phyloP scores from a whole-genome alignment of 2,797 vertebrate genomes.

The Okamejei kenojei region DNA sequence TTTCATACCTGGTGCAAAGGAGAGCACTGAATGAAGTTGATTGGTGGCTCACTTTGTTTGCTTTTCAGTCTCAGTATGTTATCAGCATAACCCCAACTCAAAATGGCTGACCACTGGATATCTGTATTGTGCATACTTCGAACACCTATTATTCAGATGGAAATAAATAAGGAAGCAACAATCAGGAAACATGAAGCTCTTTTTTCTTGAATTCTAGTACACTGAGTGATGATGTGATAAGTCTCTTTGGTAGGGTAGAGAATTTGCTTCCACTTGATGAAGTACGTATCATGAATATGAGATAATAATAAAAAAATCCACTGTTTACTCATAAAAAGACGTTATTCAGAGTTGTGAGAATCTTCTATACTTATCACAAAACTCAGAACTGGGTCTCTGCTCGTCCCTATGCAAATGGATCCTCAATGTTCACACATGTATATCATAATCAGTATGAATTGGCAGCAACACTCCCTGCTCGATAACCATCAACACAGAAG shows the following conservation, averaged over 20 bases:
- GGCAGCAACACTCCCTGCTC: too few species aligned
- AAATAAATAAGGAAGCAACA: neutral
- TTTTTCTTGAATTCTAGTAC: neutral
- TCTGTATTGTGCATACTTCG: conserved; percentile 97
- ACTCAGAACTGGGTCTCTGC: too few species aligned
- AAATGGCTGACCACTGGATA: conserved; percentile 97
- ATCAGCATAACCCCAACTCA: conserved; percentile 96
- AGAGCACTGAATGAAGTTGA: conserved; percentile 94
- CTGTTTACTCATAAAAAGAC: neutral
- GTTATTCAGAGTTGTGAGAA: neutral
- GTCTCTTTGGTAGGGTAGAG: neutral
- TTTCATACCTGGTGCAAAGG: conserved; percentile 80
- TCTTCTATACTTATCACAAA: neutral
- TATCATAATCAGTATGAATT: too few species aligned
- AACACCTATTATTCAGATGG: conserved; percentile 64
- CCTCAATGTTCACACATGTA: too few species aligned
- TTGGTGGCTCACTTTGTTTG: conserved; percentile 92
- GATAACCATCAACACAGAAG: too few species aligned
- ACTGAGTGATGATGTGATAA: neutral
- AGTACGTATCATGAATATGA: neutral
- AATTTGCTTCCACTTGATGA: neutral
- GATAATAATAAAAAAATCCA: neutral
- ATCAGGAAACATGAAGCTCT: neutral
- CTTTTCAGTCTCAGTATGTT: conserved; percentile 92
- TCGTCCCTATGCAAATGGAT: too few species aligned